Evolutionary conservation across 1,140 invertebrate genomes (phyloP).

Genomic region (Halesus radiatus): DNA sequence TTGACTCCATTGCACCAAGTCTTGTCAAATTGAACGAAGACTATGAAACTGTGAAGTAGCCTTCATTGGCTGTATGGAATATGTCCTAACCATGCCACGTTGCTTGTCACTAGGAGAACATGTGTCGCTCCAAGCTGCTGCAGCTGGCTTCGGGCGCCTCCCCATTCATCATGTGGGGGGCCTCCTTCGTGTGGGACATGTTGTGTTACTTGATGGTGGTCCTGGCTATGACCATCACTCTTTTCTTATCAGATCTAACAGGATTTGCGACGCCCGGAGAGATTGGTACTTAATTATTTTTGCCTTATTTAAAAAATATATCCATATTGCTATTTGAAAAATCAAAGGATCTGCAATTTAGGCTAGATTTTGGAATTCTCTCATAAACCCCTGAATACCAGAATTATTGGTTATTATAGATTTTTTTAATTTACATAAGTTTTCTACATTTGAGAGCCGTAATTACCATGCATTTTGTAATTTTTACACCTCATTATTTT

Average conservation of each 20-base stretch:
- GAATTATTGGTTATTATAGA: too few relatives aligned
- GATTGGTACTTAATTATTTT: slow-evolving; percentile 62
- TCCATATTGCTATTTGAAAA: too few relatives aligned
- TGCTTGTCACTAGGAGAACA: slow-evolving; percentile 64
- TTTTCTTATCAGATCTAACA: slow-evolving; percentile 73
- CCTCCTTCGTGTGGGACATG: slow-evolving; percentile 81
- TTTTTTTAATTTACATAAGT: too few relatives aligned
- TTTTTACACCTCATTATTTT: too few relatives aligned
- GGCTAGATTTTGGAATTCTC: too few relatives aligned
- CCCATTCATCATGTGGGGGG: slow-evolving; percentile 79
- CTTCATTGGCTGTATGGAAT: too few relatives aligned
- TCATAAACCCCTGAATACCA: too few relatives aligned
- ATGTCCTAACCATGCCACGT: slow-evolving; percentile 60
- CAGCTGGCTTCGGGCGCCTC: slow-evolving; percentile 83
- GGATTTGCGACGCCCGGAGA: slow-evolving; percentile 69
- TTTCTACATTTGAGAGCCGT: too few relatives aligned
- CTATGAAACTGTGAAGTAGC: slow-evolving; percentile 36
- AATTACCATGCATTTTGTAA: too few relatives aligned
- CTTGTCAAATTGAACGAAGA: background rate
- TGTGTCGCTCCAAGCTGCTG: slow-evolving; percentile 70
- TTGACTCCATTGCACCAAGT: background rate
- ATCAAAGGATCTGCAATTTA: too few relatives aligned
- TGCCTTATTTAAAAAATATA: too few relatives aligned
- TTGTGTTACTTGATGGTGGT: slow-evolving; percentile 74
- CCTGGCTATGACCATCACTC: slow-evolving; percentile 68